Evolutionary conservation across 2,888 invertebrate genomes (phyloP), one percentile per base, ranked within the genome.

Genomic region (Archips xylosteana): DNA sequence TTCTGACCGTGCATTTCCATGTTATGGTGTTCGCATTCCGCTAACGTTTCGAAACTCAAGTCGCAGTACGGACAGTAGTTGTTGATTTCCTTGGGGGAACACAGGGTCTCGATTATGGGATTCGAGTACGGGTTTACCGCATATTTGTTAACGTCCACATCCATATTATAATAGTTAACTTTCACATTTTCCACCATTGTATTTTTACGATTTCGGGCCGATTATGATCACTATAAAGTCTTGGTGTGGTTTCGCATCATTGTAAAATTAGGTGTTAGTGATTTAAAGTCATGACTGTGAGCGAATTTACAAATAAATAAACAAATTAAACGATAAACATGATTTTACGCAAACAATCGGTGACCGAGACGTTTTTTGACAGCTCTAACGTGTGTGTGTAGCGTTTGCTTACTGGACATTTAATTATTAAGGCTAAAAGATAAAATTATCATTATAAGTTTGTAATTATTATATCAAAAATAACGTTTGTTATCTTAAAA

Each of bases 1-100:
- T 79, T 85, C 8, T 80, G 81, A 0, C 81, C 80, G 64, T 87
- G 85, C 76, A 85, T 76, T 77, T 85, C 81, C 0, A 80, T 62
- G 36, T 85, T 87, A 39, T 89, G 89, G n/a, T 85, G 83, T 32
- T 86, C 83, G 23, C 75, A 87, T 72, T 87, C 85, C 0, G 36
- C 64, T 0, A 71, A 64, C 15, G 83, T 79, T 10, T 79, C 74
- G 68, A 88, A 89, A 4, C 82, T 78, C 0, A 87, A 70, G 47
- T 84, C 75, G 59, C 89, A 89, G n/a, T 83, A 80, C 0, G 77
- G 36, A 47, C 88, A 89, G 64, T 77, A 80, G 34, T 65, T 66
- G 32, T 75, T 54, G 45, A 49, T 60, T 9, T 71, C 61, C 6
- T 69, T 64, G 10, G 47, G 59, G 8, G 68, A 73, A 34, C 57